These are phyloP conservation scores for Brachyptera putata DNA, from an alignment of 2,888 invertebrate genomes.

Conservation along the genomic window DNA sequence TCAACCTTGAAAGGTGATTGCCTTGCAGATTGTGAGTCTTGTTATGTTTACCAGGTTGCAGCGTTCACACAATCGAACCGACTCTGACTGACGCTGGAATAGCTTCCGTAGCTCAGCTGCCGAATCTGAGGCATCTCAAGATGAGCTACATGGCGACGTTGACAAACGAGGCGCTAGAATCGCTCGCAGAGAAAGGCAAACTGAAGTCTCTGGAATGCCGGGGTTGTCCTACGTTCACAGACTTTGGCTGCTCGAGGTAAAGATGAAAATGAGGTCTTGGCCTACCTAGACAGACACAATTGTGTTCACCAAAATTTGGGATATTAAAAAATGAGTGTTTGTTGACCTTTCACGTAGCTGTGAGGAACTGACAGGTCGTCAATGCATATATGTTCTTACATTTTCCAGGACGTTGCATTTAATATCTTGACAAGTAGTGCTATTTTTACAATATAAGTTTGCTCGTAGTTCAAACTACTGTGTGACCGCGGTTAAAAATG, in stretches of 20 bases:
- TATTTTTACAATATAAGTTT: no score
- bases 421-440: no score
- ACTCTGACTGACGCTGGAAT: constrained; percentile 38
- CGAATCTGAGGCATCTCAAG: constrained; percentile 38
- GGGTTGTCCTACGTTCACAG: constrained; percentile 36
- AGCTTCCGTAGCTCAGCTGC: constrained; percentile 37
- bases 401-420: no score
- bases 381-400: no score
- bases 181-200: constrained; percentile 34
- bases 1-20: no score
- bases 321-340: no score
- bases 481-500: no score
- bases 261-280: background rate
- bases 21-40: no score
- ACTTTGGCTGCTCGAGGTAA: constrained; percentile 35
- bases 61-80: constrained; percentile 1
- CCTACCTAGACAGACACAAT: constrained; percentile 37
- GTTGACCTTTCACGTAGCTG: no score
- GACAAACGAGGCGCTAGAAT: constrained; percentile 37
- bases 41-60: constrained; percentile 37
- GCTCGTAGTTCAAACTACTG: no score
- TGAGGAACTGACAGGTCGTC: no score
- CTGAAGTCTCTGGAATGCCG: constrained; percentile 40
- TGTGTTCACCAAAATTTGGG: constrained; percentile 32
- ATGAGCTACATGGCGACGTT: constrained; percentile 38